phyloP scores from a whole-genome alignment of 2,113 vertebrate species.

The Pelecanoides urinatrix region DNA sequence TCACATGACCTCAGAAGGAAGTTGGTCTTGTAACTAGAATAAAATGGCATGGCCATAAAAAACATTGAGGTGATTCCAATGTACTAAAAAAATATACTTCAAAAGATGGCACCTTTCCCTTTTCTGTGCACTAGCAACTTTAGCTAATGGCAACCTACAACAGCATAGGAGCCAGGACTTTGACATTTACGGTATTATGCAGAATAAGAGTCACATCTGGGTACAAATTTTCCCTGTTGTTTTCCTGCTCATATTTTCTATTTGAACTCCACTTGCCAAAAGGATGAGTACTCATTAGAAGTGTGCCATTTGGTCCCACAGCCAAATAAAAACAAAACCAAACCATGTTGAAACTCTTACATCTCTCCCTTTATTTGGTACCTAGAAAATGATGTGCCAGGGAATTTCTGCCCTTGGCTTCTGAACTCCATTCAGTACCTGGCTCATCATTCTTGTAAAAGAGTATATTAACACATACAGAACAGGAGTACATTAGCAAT shows the following conservation, averaged over 20 bases:
- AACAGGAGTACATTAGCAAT: not conserved
- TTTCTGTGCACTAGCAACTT: not conserved
- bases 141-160: slow-evolving; percentile 18
- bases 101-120: not conserved
- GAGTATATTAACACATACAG: not conserved
- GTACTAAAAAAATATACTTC: slow-evolving; percentile 6
- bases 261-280: slow-evolving; percentile 18
- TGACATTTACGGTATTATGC: slow-evolving; percentile 27
- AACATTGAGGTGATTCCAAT: not conserved
- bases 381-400: not conserved
- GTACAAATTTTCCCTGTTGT: slow-evolving; percentile 25
- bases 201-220: slow-evolving; percentile 31
- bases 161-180: slow-evolving; percentile 1
- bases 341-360: not conserved
- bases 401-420: not conserved
- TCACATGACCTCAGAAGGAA: not conserved
- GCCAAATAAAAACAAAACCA: slow-evolving; percentile 42
- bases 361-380: not conserved
- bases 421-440: not conserved
- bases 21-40: not conserved
- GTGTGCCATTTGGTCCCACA: not conserved
- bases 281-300: slow-evolving; percentile 22
- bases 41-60: not conserved
- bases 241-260: slow-evolving; percentile 42
- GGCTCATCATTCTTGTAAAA: not conserved